phyloP scores from a whole-genome alignment of 2,888 invertebrate genomes.

The Oscheius sp. region DNA sequence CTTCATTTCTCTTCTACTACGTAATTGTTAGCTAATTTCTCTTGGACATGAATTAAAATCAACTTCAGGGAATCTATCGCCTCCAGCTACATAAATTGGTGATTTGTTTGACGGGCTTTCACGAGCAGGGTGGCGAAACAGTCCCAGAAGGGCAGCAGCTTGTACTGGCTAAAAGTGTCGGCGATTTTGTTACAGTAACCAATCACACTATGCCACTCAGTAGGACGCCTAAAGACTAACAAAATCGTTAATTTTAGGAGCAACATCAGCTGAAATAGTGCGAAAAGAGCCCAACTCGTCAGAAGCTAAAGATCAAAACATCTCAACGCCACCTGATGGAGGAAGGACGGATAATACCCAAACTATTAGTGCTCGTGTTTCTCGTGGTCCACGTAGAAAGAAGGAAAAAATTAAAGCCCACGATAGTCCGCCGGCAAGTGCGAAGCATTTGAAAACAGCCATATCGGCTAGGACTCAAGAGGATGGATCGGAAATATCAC shows the following conservation, averaged over 20 bases:
- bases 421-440: no score
- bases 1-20: constrained; percentile 8
- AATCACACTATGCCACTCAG: constrained; percentile 10
- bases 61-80: constrained; percentile 12
- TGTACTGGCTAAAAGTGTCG: constrained; percentile 4
- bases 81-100: constrained; percentile 12
- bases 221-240: neutral
- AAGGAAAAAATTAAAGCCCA: no score
- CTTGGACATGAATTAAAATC: neutral
- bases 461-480: no score
- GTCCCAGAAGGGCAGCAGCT: neutral
- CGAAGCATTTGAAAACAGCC: no score
- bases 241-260: constrained; percentile 8
- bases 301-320: no score
- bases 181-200: neutral
- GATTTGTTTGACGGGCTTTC: neutral
- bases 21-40: neutral
- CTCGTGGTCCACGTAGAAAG: no score
- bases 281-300: no score
- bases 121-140: neutral
- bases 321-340: no score
- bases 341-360: neutral
- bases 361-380: no score
- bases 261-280: constrained; percentile 8
- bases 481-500: no score